phyloP scores from a whole-genome alignment of 2,797 vertebrate species.

The Anniella stebbinsi region DNA sequence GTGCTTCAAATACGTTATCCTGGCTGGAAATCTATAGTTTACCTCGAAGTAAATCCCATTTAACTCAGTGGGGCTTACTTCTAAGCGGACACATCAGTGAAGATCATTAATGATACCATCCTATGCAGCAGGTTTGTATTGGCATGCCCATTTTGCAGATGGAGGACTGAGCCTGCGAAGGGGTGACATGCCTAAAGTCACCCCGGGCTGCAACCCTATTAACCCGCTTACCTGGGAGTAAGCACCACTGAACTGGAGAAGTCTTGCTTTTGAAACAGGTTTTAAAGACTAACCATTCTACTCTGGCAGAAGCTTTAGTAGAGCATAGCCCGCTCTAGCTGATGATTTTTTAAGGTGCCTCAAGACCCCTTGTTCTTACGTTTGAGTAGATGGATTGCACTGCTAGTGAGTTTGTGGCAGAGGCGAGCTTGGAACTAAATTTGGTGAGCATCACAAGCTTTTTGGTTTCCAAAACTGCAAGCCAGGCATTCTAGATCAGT shows the following conservation, averaged over 20 bases:
- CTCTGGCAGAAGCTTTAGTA: no score
- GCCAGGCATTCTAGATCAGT: not conserved
- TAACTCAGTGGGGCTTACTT: not conserved
- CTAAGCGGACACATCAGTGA: not conserved
- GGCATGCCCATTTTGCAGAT: not conserved
- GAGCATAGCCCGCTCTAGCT: no score
- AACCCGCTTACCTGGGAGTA: not conserved
- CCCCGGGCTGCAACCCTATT: no score
- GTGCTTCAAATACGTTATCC: not conserved
- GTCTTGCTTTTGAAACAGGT: not conserved
- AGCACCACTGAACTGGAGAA: not conserved
- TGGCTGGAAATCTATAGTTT: not conserved
- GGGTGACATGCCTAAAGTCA: not conserved
- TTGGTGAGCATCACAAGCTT: no score
- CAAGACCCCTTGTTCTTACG: no score
- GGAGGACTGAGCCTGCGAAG: not conserved
- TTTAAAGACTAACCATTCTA: no score
- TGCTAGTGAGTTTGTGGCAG: not conserved
- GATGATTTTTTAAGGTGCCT: no score
- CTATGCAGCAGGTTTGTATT: not conserved
- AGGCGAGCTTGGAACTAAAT: no score
- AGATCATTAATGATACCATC: no score
- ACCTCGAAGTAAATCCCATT: not conserved
- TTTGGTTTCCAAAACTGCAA: not conserved
- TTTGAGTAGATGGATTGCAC: no score